Conservation (phyloP, 2,113 vertebrate genomes). For the Lutjanus erythropterus region DNA sequence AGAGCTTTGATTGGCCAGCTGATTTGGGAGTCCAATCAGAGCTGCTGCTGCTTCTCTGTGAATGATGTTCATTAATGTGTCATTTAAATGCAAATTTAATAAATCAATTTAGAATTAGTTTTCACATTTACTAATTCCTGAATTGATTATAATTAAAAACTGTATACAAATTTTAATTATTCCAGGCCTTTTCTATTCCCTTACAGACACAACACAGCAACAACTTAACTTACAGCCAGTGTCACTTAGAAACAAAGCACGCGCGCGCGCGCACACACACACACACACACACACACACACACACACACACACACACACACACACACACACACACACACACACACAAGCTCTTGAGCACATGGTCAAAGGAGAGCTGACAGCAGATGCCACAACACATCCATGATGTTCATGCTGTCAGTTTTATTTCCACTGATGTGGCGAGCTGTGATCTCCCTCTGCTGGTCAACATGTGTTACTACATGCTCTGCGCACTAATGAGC, state of each 20-base stretch:
- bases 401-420: neutral
- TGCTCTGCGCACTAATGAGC: neutral
- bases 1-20: constrained; percentile 29
- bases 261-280: too few species aligned
- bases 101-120: neutral
- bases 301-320: too few species aligned
- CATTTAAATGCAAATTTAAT: constrained; percentile 43
- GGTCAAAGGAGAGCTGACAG: constrained; percentile 1
- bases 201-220: neutral
- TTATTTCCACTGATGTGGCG: neutral
- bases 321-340: neutral
- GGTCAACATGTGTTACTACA: constrained; percentile 36
- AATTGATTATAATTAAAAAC: neutral
- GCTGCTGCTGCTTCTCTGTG: neutral
- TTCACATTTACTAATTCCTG: constrained; percentile 13
- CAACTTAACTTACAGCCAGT: neutral
- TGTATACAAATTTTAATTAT: neutral
- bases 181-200: neutral
- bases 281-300: too few species aligned
- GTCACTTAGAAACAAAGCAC: neutral
- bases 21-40: neutral
- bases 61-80: constrained; percentile 15
- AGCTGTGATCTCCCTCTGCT: constrained; percentile 69
- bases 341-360: neutral
- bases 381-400: constrained; percentile 6